Evolutionary conservation across 64 coral and sea anemone species (phyloP).

Genomic region (Exaiptasia diaphana): DNA sequence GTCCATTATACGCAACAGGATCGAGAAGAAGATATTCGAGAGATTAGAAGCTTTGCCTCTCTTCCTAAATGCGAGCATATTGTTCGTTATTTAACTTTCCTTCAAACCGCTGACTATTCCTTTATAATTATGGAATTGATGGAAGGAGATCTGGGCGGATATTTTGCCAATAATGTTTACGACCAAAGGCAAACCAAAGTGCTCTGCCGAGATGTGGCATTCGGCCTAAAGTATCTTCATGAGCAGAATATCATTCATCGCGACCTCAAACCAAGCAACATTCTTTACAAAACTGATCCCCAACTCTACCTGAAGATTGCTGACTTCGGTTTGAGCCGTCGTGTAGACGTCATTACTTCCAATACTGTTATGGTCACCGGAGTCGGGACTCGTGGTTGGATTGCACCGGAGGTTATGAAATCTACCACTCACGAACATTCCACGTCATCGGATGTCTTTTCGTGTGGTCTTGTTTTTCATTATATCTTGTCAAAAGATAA

Average conservation of each 20-base stretch:
- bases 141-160: constrained; percentile 33
- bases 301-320: constrained; percentile 51
- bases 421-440: not conserved
- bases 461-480: constrained; percentile 17
- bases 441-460: constrained; percentile 20
- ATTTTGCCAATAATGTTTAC: not conserved
- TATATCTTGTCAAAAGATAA: not conserved
- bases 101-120: not conserved
- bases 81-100: constrained; percentile 8
- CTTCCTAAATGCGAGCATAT: not conserved
- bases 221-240: constrained; percentile 35
- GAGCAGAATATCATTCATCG: constrained; percentile 22
- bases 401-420: not conserved
- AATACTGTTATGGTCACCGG: not conserved
- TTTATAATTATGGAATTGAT: constrained; percentile 59
- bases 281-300: constrained; percentile 53
- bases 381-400: not conserved
- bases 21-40: not conserved
- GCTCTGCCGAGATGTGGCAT: constrained; percentile 54
- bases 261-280: constrained; percentile 18
- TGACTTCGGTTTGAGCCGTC: constrained; percentile 49
- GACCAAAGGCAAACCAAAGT: not conserved
- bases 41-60: not conserved
- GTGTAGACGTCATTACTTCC: not conserved
- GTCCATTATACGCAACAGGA: not conserved